phyloP scores from a whole-genome alignment of 2,113 vertebrate species.

The Hyperopisus bebe region DNA sequence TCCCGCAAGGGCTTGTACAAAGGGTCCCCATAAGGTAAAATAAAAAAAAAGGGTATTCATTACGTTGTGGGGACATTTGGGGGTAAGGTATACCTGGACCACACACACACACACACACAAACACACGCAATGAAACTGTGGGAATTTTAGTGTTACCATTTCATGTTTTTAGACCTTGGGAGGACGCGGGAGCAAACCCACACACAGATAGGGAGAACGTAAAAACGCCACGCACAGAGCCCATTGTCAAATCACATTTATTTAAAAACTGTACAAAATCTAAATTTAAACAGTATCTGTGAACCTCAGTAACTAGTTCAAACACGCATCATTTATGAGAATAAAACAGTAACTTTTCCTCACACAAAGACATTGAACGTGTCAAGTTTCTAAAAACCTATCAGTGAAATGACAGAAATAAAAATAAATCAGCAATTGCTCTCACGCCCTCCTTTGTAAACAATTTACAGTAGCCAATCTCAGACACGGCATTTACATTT shows the following conservation, averaged over 20 bases:
- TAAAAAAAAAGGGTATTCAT: too few relatives aligned
- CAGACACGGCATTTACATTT: neutral
- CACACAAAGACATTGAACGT: neutral
- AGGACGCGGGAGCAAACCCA: neutral
- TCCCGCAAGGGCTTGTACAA: too few relatives aligned
- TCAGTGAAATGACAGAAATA: neutral
- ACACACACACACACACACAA: neutral
- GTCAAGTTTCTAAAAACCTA: neutral
- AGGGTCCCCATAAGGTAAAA: too few relatives aligned
- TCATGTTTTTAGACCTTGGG: neutral
- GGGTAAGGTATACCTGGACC: too few relatives aligned
- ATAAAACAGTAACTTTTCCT: neutral
- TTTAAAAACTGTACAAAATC: constrained; percentile 3
- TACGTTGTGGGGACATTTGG: too few relatives aligned
- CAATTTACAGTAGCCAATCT: neutral
- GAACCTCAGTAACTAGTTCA: neutral
- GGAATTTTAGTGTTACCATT: neutral
- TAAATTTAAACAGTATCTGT: neutral
- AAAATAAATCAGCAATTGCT: neutral
- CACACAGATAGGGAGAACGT: neutral
- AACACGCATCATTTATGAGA: neutral
- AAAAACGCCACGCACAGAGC: neutral
- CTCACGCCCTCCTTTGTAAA: neutral
- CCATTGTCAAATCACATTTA: neutral
- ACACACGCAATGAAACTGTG: neutral